A percentile compares a stretch with the other conserved stretches of the same genome.
phyloP scores from a whole-genome alignment of 2,797 vertebrate genomes.

The Manis crassicaudata region DNA sequence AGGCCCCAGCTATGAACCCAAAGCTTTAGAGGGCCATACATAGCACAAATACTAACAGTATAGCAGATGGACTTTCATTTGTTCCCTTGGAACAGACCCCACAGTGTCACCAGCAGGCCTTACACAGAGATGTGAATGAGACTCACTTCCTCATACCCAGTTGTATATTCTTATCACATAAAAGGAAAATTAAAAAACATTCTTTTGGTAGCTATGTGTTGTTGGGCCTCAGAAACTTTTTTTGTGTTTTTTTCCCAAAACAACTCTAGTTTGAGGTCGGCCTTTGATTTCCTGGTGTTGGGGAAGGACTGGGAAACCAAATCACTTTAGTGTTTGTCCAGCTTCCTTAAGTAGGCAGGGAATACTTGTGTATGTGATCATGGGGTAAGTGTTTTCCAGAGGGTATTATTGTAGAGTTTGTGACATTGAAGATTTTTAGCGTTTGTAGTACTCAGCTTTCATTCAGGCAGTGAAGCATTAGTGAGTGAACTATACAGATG shows the following conservation, averaged over 20 bases:
- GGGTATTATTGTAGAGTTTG: not conserved
- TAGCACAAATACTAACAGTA: not conserved
- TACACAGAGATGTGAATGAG: not conserved
- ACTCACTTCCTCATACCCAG: not conserved
- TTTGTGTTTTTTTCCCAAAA: not conserved
- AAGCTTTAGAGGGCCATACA: not conserved
- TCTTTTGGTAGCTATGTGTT: not conserved
- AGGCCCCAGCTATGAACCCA: not conserved
- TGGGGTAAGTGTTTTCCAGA: not conserved
- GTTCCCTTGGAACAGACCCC: not conserved
- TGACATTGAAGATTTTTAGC: not conserved
- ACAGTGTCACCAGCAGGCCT: not conserved
- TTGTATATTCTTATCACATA: not conserved
- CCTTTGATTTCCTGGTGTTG: slow-evolving; percentile 10
- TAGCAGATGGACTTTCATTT: not conserved
- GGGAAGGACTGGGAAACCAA: not conserved
- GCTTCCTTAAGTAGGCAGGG: not conserved
- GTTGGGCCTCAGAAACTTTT: not conserved
- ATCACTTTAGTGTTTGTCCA: not conserved
- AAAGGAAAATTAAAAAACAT: not conserved
- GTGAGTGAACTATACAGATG: not conserved
- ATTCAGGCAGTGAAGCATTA: not conserved
- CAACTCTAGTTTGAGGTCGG: not conserved
- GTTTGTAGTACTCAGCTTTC: not conserved
- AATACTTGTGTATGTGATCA: not conserved